Evolutionary conservation across 2,797 vertebrate genomes (phyloP).

Genomic region (Liparis tanakae): DNA sequence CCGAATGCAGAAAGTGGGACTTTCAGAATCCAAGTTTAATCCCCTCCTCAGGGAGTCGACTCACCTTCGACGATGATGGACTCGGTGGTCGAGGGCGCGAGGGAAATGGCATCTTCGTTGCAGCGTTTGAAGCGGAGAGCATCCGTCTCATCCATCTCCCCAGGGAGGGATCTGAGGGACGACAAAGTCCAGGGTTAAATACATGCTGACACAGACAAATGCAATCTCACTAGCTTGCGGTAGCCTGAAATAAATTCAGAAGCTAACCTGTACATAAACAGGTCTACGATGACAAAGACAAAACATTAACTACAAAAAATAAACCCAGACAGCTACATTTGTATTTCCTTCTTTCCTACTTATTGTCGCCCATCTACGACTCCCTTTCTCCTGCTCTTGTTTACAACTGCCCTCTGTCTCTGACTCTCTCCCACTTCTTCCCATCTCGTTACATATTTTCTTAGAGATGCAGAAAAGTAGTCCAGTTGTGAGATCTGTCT

Average conservation of each 20-base stretch:
- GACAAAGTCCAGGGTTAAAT: conserved; percentile 57
- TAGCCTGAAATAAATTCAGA: neutral
- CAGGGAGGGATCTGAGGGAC: conserved; percentile 83
- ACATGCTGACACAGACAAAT: conserved; percentile 37
- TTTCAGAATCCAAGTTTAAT: neutral
- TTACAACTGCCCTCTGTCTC: conserved; percentile 8
- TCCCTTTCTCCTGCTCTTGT: neutral
- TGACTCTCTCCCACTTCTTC: neutral
- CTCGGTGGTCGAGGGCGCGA: conserved; percentile 87
- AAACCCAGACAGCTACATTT: neutral
- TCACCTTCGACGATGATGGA: conserved; percentile 93
- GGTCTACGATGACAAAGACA: neutral
- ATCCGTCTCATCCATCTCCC: conserved; percentile 97
- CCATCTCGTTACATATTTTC: conserved; percentile 4
- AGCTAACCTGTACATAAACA: conserved; percentile 4
- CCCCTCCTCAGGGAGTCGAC: neutral
- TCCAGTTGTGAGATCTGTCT: conserved; percentile 21
- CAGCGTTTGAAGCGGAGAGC: conserved; percentile 85
- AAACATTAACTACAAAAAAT: neutral
- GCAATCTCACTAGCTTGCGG: neutral
- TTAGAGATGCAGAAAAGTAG: neutral
- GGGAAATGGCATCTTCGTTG: conserved; percentile 87
- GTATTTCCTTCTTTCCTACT: neutral
- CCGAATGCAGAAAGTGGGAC: neutral
- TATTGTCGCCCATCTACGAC: neutral